Evolutionary conservation across 2,888 invertebrate genomes (phyloP).

Genomic region (Phymatocera aterrima): DNA sequence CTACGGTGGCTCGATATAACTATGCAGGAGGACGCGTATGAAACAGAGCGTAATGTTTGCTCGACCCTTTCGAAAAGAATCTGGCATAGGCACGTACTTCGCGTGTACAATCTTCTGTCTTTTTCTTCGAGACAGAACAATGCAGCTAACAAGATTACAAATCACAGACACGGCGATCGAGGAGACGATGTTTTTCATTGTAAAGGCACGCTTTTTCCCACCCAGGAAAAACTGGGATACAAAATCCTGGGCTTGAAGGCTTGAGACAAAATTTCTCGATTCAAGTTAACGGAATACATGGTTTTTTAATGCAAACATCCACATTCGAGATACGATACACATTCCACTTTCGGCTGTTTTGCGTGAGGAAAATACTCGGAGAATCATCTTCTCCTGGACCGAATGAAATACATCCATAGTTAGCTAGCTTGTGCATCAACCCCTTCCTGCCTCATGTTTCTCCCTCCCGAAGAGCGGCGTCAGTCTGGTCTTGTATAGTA

Average conservation of each 20-base stretch:
- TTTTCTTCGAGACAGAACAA: neutral
- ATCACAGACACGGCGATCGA: too few relatives aligned
- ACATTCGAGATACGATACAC: neutral
- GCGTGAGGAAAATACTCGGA: neutral
- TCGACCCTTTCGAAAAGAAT: neutral
- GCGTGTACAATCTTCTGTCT: neutral
- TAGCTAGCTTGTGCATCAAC: neutral
- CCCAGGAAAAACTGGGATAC: too few relatives aligned
- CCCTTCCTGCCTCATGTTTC: slow-evolving; percentile 15
- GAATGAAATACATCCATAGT: neutral
- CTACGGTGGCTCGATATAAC: neutral
- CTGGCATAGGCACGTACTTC: neutral
- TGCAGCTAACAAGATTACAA: too few relatives aligned
- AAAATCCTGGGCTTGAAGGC: too few relatives aligned
- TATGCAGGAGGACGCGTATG: slow-evolving; percentile 3
- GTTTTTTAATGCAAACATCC: too few relatives aligned
- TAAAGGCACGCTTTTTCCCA: too few relatives aligned
- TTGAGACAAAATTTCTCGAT: too few relatives aligned
- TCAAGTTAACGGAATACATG: too few relatives aligned
- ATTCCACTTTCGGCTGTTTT: neutral
- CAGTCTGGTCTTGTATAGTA: slow-evolving; percentile 59
- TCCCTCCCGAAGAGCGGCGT: slow-evolving; percentile 43
- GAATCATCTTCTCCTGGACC: slow-evolving; percentile 4
- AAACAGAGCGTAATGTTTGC: slow-evolving; percentile 41
- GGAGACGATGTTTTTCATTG: too few relatives aligned